Conservation (phyloP, 2,888 invertebrate genomes). For the Trimorus sp. region DNA sequence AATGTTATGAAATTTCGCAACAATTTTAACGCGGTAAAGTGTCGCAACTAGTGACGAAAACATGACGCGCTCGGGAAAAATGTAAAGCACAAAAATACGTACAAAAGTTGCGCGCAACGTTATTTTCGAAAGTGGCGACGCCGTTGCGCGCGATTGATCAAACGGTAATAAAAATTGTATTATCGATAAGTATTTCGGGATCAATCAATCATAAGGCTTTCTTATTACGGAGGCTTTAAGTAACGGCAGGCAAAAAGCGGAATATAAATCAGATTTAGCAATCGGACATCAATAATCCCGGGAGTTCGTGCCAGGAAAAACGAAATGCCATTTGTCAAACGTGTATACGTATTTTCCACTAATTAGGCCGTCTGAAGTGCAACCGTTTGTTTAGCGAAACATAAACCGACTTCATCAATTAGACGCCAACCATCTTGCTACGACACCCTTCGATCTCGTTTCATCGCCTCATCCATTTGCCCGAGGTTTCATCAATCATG, state of each 20-base stretch:
- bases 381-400: slow-evolving; percentile 43
- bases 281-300: neutral
- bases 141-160: too few relatives aligned
- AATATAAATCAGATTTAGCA: slow-evolving; percentile 4
- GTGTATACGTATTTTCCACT: slow-evolving; percentile 51
- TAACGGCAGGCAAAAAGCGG: neutral
- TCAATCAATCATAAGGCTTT: neutral
- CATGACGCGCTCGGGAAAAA: too few relatives aligned
- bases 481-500: slow-evolving; percentile 47
- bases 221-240: neutral
- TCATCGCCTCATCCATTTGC: slow-evolving; percentile 51
- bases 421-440: slow-evolving; percentile 52
- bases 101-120: too few relatives aligned
- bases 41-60: too few relatives aligned
- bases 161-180: too few relatives aligned
- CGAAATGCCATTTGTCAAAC: slow-evolving; percentile 39
- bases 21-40: too few relatives aligned
- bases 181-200: too few relatives aligned
- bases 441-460: slow-evolving; percentile 57
- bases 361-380: slow-evolving; percentile 51
- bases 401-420: slow-evolving; percentile 52
- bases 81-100: too few relatives aligned
- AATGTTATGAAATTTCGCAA: too few relatives aligned
- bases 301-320: slow-evolving; percentile 1
- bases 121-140: too few relatives aligned